Percentiles rank a stretch among this genome's conserved stretches.
phyloP scores from a whole-genome alignment of 2,113 vertebrate genomes.

The Anoplopoma fimbria region DNA sequence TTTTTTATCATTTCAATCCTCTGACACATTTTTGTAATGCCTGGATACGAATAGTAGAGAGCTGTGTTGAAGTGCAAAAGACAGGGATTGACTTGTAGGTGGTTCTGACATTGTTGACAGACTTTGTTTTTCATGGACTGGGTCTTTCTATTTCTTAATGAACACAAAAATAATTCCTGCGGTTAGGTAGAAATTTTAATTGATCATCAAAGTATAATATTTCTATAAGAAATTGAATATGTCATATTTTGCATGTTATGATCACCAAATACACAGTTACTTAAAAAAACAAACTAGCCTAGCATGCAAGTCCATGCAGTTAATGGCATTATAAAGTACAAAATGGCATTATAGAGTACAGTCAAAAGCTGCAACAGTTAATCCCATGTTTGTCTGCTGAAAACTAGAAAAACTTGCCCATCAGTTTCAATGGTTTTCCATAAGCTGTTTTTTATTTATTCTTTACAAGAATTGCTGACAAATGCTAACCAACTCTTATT shows the following conservation, averaged over 20 bases:
- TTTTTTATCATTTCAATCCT: too few species aligned
- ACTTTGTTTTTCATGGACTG: background rate
- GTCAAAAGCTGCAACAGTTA: background rate
- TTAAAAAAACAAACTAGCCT: background rate
- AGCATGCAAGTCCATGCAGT: background rate
- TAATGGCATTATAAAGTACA: background rate
- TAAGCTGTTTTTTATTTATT: background rate
- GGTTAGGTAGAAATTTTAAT: background rate
- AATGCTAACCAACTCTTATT: background rate
- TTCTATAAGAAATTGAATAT: background rate
- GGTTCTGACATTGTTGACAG: background rate
- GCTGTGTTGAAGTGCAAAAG: background rate
- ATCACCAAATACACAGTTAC: background rate
- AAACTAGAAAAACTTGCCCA: background rate
- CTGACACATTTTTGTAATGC: background rate
- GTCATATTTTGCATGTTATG: background rate
- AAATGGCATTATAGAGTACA: background rate
- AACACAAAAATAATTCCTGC: background rate
- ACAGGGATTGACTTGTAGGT: background rate
- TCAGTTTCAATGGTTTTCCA: background rate
- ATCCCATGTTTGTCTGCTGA: background rate
- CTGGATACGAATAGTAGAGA: conserved; percentile 14
- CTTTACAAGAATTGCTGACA: background rate
- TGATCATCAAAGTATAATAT: background rate
- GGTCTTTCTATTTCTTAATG: background rate